Evolutionary conservation across 2,113 vertebrate species (phyloP).

Genomic region (Antennarius striatus): DNA sequence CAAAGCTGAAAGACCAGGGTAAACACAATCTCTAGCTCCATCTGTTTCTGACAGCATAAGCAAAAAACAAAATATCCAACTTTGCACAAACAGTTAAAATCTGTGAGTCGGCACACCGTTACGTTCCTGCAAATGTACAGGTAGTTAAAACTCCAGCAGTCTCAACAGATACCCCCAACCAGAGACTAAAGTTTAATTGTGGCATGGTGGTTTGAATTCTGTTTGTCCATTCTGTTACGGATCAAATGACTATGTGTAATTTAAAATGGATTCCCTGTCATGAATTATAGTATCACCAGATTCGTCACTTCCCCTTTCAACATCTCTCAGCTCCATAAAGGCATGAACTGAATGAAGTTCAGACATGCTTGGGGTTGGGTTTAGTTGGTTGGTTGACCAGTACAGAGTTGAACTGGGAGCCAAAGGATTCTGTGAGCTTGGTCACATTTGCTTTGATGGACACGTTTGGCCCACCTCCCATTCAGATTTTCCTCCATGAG

Average conservation of each 20-base stretch:
- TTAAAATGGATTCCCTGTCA: too few relatives aligned
- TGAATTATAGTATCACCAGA: background rate
- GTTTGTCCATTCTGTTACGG: background rate
- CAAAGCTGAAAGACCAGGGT: constrained; percentile 80
- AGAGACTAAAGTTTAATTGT: background rate
- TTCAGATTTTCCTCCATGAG: too few relatives aligned
- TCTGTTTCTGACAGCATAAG: constrained; percentile 70
- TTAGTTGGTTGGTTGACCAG: too few relatives aligned
- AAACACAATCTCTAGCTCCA: constrained; percentile 80
- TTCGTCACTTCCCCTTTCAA: background rate
- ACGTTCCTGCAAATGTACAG: constrained; percentile 19
- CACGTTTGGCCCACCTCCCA: too few relatives aligned
- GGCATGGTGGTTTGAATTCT: background rate
- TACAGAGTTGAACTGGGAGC: too few relatives aligned
- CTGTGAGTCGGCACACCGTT: constrained; percentile 23
- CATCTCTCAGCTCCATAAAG: background rate
- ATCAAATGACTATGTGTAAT: constrained; percentile 8
- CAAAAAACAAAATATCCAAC: constrained; percentile 46
- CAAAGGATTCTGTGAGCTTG: too few relatives aligned
- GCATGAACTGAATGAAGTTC: too few relatives aligned
- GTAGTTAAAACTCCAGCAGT: background rate
- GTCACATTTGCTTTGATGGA: too few relatives aligned
- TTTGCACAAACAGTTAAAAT: constrained; percentile 40
- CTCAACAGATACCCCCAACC: background rate
- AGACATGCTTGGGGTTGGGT: too few relatives aligned